Base-by-base conservation (phyloP, 1,140 invertebrate genomes). In the Druon quercuslanigerum region DNA sequence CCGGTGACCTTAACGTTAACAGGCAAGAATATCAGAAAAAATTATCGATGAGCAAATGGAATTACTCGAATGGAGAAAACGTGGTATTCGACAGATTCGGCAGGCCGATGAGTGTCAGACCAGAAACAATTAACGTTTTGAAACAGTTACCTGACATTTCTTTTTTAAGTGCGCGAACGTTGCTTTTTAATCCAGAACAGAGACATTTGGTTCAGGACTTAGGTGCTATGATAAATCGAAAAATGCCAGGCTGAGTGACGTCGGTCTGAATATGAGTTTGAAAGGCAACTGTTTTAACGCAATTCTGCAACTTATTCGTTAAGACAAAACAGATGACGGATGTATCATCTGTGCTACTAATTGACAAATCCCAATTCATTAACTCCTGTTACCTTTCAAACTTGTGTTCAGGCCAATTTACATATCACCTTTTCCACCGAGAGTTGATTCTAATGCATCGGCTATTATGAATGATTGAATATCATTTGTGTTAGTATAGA, bases 181-280 rank as follows among this genome's bases (percentile, higher is more conserved):
- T 92, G 40, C 79, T 92, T 76, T 89, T 85, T 60, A 91, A 90
- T 83, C 89, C 90, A 9, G 91, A 91, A 57, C 88, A 91, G 40
- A 90, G 88, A 51, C 88, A 90, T 56, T 87, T 91, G 19, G 84
- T 90, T 76, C 87, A 84, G 51, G 91, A 92, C 78, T 79, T 92
- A n/a, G 90, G 90, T 79, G 88, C 90, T 72, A 87, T 91, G 88
- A 91, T 91, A 77, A 92, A 90, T 89, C 86, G 90, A 56, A 92
- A 92, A 72, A 92, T 92, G 90, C 90, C 90, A 33, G 90, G 90
- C 83, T 92, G 90, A 92, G 90, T 92, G 88, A 91, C 89, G 79
- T 90, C 89, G 89, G 90, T 91, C 90, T 91, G 90, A 91, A 90
- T 87, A 78, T 84, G 78, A 79, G 83, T 87, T 88, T 89, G 83